Evolutionary conservation across 2,888 invertebrate genomes (phyloP).

Genomic region (Thera obeliscata): DNA sequence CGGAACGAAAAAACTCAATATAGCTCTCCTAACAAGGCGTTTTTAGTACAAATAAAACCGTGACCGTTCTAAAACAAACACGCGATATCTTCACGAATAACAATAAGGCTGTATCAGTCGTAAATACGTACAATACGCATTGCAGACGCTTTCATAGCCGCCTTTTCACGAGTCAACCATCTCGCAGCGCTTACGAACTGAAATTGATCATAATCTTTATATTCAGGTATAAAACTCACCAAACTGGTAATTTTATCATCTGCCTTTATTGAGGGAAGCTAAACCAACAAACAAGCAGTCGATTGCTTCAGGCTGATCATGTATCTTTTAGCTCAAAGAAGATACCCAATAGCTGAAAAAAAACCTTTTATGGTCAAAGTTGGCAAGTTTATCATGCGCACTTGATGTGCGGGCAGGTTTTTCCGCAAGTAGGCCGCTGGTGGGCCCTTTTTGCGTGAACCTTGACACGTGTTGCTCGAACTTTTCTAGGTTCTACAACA

Average conservation of each 20-base stretch:
- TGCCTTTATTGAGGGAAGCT: neutral
- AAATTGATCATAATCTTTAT: constrained; percentile 14
- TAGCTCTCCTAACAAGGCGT: neutral
- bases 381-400: too few species aligned
- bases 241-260: neutral
- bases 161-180: constrained; percentile 8
- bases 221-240: neutral
- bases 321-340: too few species aligned
- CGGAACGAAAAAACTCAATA: too few species aligned
- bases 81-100: constrained; percentile 11
- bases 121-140: constrained; percentile 27
- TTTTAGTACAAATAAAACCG: constrained; percentile 10
- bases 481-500: too few species aligned
- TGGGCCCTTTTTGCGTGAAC: too few species aligned
- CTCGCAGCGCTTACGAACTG: neutral
- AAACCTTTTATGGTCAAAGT: too few species aligned
- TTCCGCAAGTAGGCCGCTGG: too few species aligned
- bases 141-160: constrained; percentile 18
- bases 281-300: neutral
- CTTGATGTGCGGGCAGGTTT: too few species aligned
- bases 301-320: too few species aligned
- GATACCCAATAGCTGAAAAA: too few species aligned
- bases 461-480: too few species aligned
- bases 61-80: constrained; percentile 9
- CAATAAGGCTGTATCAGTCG: constrained; percentile 18